Conservation (phyloP, 2,888 invertebrate genomes). For the Dynastes hyllus region DNA sequence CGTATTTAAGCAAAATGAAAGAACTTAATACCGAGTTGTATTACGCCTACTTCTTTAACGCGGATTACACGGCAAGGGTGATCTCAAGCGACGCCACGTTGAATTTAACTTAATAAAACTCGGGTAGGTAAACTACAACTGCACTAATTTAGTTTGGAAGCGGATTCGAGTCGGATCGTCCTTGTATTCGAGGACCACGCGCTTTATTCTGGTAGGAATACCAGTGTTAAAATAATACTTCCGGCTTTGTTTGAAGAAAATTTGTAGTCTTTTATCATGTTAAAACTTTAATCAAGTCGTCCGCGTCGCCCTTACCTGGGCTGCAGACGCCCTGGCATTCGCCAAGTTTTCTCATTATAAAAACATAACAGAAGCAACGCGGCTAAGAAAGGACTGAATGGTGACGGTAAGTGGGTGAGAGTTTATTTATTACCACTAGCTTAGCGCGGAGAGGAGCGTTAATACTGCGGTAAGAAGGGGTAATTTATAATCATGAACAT, state of each 20-base stretch:
- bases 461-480: background rate
- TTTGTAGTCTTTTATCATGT: conserved; percentile 31
- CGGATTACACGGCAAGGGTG: background rate
- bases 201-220: too few species aligned
- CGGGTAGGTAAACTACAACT: conserved; percentile 6
- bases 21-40: too few species aligned
- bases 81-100: background rate
- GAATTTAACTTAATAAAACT: conserved; percentile 31
- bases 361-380: background rate
- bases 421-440: background rate
- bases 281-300: conserved; percentile 33
- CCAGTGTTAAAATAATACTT: conserved; percentile 16
- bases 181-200: background rate
- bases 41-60: conserved; percentile 9
- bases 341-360: conserved; percentile 15
- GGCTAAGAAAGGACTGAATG: background rate
- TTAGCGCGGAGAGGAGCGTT: background rate
- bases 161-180: background rate
- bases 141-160: conserved; percentile 14
- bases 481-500: background rate
- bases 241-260: background rate
- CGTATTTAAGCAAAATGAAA: too few species aligned
- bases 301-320: conserved; percentile 3
- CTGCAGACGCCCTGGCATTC: background rate
- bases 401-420: background rate